Percentiles rank a stretch among this genome's conserved stretches.
Conservation (phyloP, 2,888 invertebrate genomes). For the Lacanobia wlatinum region DNA sequence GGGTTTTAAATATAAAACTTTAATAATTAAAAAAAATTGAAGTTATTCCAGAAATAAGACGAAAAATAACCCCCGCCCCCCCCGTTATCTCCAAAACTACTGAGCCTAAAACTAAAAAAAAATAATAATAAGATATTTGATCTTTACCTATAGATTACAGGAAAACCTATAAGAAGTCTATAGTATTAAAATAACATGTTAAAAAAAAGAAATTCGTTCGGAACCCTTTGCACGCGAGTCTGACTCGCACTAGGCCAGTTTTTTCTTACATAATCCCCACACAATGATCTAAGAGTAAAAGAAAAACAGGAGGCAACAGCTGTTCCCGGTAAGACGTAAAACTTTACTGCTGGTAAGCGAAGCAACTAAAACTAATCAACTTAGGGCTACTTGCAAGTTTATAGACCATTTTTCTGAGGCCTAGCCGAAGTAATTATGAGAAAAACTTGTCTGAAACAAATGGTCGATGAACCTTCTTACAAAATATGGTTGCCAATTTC, state of each 20-base stretch:
- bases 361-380: not conserved
- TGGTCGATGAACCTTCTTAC: not conserved
- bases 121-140: too few relatives aligned
- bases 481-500: not conserved
- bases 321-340: not conserved
- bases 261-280: not conserved
- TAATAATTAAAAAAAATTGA: too few relatives aligned
- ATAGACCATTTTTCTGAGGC: not conserved
- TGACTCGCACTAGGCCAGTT: not conserved
- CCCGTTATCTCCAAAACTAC: too few relatives aligned
- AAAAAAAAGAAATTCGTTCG: too few relatives aligned
- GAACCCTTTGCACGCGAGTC: too few relatives aligned
- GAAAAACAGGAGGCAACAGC: constrained; percentile 4
- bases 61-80: too few relatives aligned
- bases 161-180: too few relatives aligned
- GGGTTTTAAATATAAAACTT: too few relatives aligned
- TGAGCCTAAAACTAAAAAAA: too few relatives aligned
- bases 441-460: not conserved
- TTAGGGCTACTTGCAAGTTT: constrained; percentile 8
- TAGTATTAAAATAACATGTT: too few relatives aligned
- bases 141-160: too few relatives aligned
- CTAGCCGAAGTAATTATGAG: not conserved
- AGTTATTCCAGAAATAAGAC: too few relatives aligned
- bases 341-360: constrained; percentile 14
- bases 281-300: not conserved